These are phyloP conservation scores for Ceratosolen fusciceps DNA, from an alignment of 1,140 invertebrate genomes.

Conservation along the genomic window DNA sequence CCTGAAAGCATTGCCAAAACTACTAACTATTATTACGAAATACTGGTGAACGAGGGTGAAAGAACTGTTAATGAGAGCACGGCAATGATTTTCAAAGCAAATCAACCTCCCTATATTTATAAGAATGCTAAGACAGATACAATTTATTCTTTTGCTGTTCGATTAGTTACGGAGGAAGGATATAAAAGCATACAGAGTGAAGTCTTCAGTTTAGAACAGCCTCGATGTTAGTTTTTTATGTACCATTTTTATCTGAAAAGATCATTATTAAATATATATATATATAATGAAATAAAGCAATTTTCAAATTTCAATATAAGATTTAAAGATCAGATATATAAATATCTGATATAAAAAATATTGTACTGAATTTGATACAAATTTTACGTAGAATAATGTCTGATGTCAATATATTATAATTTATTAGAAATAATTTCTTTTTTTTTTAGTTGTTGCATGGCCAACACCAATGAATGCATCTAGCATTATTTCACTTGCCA, in stretches of 20 bases:
- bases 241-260: conserved; percentile 19
- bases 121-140: conserved; percentile 69
- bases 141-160: conserved; percentile 78
- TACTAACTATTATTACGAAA: conserved; percentile 75
- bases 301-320: no score
- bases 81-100: conserved; percentile 68
- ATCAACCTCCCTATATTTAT: conserved; percentile 75
- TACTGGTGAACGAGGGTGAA: conserved; percentile 75
- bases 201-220: conserved; percentile 62
- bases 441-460: conserved; percentile 50
- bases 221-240: conserved; percentile 29
- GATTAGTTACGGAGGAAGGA: conserved; percentile 75
- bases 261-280: neutral
- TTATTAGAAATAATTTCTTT: neutral
- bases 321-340: no score
- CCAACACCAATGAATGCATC: conserved; percentile 62
- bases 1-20: conserved; percentile 52
- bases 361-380: no score
- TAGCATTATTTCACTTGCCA: conserved; percentile 64
- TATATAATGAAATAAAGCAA: no score
- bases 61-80: conserved; percentile 71
- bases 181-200: conserved; percentile 78
- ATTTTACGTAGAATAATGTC: no score
- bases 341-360: no score
- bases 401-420: no score